Base-by-base conservation (phyloP, 2,797 vertebrate species). In the Leptatherina wallacei region DNA sequence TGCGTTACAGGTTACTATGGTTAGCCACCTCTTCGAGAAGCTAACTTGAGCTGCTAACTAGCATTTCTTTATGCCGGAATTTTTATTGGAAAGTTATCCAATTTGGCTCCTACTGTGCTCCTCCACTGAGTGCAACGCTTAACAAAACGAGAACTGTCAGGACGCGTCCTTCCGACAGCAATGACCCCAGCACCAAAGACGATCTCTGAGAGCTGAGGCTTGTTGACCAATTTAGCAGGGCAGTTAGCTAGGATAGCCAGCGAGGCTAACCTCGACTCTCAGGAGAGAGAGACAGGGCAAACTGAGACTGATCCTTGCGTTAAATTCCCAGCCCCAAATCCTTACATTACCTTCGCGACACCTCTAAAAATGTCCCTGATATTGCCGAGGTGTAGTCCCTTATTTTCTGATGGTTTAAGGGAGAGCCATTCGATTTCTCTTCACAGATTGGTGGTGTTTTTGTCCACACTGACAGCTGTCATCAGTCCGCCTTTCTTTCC, bases 401-500 rank as follows among this genome's bases (percentile, higher is more conserved):
- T 68, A 69, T 64, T 58, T 49, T 40, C 40, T 4, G 30, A 10
- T 20, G 27, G 32, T 62, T 89, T 61, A 90, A 51, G 22, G 32
- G 36, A 59, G 49, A 82, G 65, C 81, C 92, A 92, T 91, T 73
- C 42, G 70, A 54, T 58, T 61, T 70, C 49, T 82, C 10, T 27
- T 78, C 73, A 71, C n/a, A 70, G 71, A 84, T 65, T 47, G 33
- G 35, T 44, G 47, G 80, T 86, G 87, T 89, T 91, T 92, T 88
- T 87, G 89, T 87, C 80, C 77, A 29, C 85, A 76, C 65, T 94
- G 93, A 94, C 92, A 94, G 93, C 93, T 94, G 93, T 94, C 91
- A 93, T 89, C 84, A 83, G 85, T 81, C 76, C 85, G 81, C 85
- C 86, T 87, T 67, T 83, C 82, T 88, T 63, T 79, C 81, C 77